Evolutionary conservation across 2,797 vertebrate genomes (phyloP).

Genomic region (Hyperoplus lanceolatus): DNA sequence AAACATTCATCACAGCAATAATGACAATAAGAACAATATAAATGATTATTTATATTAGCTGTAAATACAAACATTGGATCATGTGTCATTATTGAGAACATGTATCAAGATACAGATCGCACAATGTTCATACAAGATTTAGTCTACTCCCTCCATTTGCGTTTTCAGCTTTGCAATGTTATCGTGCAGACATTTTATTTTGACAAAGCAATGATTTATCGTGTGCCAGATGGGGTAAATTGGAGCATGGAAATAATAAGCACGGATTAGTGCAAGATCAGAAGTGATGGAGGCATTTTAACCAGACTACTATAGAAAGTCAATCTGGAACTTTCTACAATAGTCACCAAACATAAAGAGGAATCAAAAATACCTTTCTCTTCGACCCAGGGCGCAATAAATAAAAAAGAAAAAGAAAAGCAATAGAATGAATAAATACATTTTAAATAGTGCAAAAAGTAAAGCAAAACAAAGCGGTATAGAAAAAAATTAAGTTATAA

Average conservation of each 20-base stretch:
- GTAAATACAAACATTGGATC: neutral
- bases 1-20: neutral
- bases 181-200: neutral
- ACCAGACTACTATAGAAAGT: neutral
- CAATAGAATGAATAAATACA: no score
- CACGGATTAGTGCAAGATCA: neutral
- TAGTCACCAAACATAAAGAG: no score
- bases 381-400: no score
- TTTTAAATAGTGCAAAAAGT: no score
- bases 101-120: neutral
- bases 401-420: no score
- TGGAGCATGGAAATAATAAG: neutral
- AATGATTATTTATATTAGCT: neutral
- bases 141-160: neutral
- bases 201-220: neutral
- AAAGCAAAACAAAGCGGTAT: no score
- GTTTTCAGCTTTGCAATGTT: neutral
- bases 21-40: neutral
- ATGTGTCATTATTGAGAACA: neutral
- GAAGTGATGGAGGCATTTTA: neutral
- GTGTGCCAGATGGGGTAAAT: neutral
- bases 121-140: neutral
- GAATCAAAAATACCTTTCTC: no score
- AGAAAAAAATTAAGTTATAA: no score
- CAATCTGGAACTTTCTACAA: no score